phyloP scores from a whole-genome alignment of 2,888 invertebrate species.

The Neoscelio sp. region DNA sequence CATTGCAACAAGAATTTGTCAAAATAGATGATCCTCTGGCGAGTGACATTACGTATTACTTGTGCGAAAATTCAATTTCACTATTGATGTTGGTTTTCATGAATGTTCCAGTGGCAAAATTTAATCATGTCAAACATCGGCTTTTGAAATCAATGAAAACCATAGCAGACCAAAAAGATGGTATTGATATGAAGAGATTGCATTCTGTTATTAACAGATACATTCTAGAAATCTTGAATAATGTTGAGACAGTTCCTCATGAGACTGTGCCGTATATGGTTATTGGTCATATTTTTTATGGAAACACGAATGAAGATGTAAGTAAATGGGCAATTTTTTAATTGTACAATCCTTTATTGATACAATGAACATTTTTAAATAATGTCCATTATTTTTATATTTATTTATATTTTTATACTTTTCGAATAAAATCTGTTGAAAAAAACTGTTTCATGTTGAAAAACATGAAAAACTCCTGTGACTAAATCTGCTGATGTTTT shows the following conservation, averaged over 20 bases:
- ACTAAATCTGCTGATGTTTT: no score
- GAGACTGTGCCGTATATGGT: constrained; percentile 90
- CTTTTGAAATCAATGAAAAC: constrained; percentile 84
- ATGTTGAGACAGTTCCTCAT: constrained; percentile 91
- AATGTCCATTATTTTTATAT: no score
- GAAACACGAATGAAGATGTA: constrained; percentile 89
- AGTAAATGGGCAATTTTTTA: constrained; percentile 81
- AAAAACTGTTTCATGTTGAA: no score
- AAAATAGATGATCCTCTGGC: constrained; percentile 92
- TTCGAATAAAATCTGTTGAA: no score
- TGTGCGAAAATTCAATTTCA: constrained; percentile 90
- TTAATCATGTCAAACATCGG: constrained; percentile 86
- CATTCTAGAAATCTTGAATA: constrained; percentile 87
- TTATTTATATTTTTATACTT: no score
- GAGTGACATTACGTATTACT: constrained; percentile 88
- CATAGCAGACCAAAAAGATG: constrained; percentile 82
- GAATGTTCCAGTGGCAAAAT: constrained; percentile 89
- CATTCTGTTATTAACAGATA: constrained; percentile 89
- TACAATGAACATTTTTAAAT: constrained; percentile 15
- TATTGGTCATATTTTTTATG: constrained; percentile 94
- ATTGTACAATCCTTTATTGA: no score
- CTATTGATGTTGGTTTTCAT: constrained; percentile 89
- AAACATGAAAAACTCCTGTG: no score
- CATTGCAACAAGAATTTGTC: constrained; percentile 92
- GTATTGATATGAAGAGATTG: constrained; percentile 91